Percentiles rank a stretch among this genome's conserved stretches.
phyloP scores from a whole-genome alignment of 2,113 vertebrate species.

The Paradoxurus hermaphroditus region DNA sequence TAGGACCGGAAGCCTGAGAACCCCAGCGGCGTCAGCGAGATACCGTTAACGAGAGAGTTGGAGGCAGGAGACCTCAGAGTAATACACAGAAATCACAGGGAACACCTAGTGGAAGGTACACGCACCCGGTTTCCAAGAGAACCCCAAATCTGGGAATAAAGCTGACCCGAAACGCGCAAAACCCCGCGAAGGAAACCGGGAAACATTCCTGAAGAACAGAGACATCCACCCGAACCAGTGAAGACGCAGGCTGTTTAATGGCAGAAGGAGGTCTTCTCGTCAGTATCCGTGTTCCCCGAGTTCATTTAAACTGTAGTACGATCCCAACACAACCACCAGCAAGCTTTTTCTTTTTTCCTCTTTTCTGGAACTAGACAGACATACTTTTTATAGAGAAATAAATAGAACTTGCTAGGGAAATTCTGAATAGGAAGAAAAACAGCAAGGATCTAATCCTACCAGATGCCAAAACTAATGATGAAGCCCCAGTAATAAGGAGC shows the following conservation, averaged over 20 bases:
- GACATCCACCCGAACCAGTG: background rate
- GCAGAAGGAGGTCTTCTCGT: background rate
- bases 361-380: background rate
- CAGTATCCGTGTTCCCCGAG: background rate
- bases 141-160: background rate
- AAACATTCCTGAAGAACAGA: background rate
- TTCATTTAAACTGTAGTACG: constrained; percentile 14
- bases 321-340: background rate
- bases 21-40: background rate
- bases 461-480: background rate
- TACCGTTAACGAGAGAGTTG: background rate
- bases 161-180: background rate
- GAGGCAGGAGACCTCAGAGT: background rate
- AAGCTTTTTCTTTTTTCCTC: background rate
- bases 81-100: background rate
- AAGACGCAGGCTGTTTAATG: background rate
- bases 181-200: background rate
- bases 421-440: background rate
- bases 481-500: background rate
- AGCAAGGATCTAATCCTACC: background rate
- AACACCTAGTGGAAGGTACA: background rate
- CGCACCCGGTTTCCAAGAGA: background rate
- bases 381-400: background rate
- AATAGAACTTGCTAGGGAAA: background rate
- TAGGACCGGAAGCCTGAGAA: background rate